Conservation (phyloP, 2,797 vertebrate species). For the Coracias cyanogaster region DNA sequence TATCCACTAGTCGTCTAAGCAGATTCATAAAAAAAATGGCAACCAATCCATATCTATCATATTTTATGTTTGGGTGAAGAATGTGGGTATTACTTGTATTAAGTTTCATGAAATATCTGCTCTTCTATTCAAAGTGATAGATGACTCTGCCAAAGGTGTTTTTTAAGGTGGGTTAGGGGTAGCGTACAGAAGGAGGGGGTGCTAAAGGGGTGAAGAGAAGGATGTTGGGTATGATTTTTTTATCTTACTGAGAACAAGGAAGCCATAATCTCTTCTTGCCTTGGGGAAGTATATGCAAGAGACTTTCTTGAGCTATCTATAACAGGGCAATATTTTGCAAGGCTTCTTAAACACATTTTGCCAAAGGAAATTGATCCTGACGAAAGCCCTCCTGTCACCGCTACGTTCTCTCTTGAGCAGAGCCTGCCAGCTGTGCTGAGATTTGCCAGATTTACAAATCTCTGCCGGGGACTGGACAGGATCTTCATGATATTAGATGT, state of each 20-base stretch:
- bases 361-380: constrained; percentile 20
- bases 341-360: neutral
- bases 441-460: neutral
- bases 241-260: constrained; percentile 22
- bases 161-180: constrained; percentile 21
- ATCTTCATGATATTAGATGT: constrained; percentile 9
- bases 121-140: constrained; percentile 34
- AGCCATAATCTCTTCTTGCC: neutral
- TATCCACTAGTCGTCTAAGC: constrained; percentile 44
- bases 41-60: constrained; percentile 58
- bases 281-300: neutral
- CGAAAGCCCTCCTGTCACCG: constrained; percentile 36
- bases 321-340: constrained; percentile 6
- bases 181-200: neutral
- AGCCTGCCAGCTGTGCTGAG: constrained; percentile 26
- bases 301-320: constrained; percentile 2
- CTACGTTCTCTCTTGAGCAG: neutral
- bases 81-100: constrained; percentile 64
- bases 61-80: constrained; percentile 67
- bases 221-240: neutral
- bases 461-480: neutral
- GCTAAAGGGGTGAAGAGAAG: neutral
- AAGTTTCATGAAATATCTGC: constrained; percentile 63
- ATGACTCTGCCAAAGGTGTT: constrained; percentile 4
- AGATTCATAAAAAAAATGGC: constrained; percentile 64